Evolutionary conservation across 2,113 vertebrate species (phyloP).

Genomic region (Grammomys surdaster): DNA sequence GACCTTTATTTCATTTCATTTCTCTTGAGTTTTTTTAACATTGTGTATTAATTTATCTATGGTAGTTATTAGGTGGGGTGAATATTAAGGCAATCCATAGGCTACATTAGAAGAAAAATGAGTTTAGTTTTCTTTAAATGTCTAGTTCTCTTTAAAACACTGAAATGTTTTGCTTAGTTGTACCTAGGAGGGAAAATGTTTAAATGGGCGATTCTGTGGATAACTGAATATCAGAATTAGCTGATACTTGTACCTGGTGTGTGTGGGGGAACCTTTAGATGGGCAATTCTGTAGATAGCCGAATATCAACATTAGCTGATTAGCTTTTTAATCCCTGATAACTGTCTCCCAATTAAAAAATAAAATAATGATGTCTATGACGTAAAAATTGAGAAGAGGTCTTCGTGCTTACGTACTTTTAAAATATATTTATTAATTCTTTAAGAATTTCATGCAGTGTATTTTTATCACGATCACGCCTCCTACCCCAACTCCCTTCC

Average conservation of each 20-base stretch:
- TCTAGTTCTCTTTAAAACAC: not conserved
- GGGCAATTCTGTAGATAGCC: not conserved
- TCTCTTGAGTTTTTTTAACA: not conserved
- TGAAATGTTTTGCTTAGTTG: not conserved
- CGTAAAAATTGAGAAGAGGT: not conserved
- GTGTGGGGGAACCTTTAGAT: not conserved
- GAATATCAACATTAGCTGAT: not conserved
- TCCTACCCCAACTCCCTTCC: not conserved
- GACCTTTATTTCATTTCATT: not conserved
- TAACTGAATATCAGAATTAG: not conserved
- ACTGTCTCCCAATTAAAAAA: not conserved
- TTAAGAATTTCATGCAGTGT: not conserved
- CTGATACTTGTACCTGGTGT: not conserved
- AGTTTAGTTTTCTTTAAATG: not conserved
- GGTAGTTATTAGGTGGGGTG: not conserved
- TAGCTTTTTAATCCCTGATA: not conserved
- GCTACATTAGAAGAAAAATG: not conserved
- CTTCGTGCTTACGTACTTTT: not conserved
- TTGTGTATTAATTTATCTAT: not conserved
- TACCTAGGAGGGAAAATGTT: not conserved
- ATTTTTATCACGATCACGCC: not conserved
- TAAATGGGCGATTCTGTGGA: not conserved
- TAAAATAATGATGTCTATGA: not conserved
- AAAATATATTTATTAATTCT: not conserved
- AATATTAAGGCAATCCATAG: not conserved